Conservation (phyloP, 2,888 invertebrate species). For the Rotaria socialis region DNA sequence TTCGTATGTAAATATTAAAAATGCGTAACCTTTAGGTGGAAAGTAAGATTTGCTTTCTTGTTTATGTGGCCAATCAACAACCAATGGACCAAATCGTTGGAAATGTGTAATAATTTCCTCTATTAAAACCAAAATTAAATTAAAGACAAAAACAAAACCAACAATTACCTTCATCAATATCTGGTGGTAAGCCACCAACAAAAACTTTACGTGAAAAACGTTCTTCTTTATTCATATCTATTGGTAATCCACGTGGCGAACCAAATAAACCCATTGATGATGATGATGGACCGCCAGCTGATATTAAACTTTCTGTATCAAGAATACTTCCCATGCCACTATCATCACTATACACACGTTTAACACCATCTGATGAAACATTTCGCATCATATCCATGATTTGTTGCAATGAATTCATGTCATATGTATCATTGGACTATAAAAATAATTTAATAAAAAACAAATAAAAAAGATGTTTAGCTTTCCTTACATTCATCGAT, state of each 20-base stretch:
- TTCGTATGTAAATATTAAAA: constrained; percentile 75
- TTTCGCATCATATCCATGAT: constrained; percentile 28
- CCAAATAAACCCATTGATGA: constrained; percentile 21
- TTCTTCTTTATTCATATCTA: constrained; percentile 51
- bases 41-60: constrained; percentile 98
- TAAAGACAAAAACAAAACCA: neutral
- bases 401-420: constrained; percentile 29
- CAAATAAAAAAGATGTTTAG: neutral
- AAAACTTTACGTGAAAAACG: constrained; percentile 79
- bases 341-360: constrained; percentile 36
- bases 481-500: constrained; percentile 28
- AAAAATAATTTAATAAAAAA: neutral
- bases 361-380: neutral
- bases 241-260: constrained; percentile 22
- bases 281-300: constrained; percentile 30
- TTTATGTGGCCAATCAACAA: constrained; percentile 99
- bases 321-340: constrained; percentile 38
- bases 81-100: constrained; percentile 88
- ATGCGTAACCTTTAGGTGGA: constrained; percentile 79
- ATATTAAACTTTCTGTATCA: constrained; percentile 36
- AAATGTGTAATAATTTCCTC: constrained; percentile 97
- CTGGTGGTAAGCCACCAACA: constrained; percentile 93
- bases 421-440: constrained; percentile 22
- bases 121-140: constrained; percentile 58
- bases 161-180: constrained; percentile 82